Percentiles rank a stretch among this genome's conserved stretches.
These are phyloP conservation scores for Melanchra persicariae DNA, from an alignment of 2,888 invertebrate genomes.

Conservation along the genomic window DNA sequence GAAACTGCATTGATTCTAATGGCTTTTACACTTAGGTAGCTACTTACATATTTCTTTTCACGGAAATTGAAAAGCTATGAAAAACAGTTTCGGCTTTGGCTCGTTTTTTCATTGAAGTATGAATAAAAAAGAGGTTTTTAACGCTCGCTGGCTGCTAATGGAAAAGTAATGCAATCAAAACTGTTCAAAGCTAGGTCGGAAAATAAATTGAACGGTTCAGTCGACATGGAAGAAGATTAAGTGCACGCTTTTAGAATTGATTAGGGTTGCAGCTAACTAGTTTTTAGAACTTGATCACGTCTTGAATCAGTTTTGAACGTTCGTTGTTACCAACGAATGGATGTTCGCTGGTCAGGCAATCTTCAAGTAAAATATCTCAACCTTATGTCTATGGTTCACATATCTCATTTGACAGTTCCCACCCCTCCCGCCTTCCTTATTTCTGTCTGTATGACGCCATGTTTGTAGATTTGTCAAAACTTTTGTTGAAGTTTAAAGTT, in stretches of 20 bases:
- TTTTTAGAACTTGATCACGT: background rate
- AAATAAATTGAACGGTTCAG: constrained; percentile 15
- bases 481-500: too few relatives aligned
- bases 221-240: constrained; percentile 11
- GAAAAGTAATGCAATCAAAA: constrained; percentile 33
- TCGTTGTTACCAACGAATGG: too few relatives aligned
- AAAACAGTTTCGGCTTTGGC: constrained; percentile 39
- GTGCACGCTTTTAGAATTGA: constrained; percentile 1
- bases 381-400: too few relatives aligned
- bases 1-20: constrained; percentile 20
- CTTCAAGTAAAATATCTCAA: too few relatives aligned
- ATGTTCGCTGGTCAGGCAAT: too few relatives aligned
- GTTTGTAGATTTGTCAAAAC: too few relatives aligned
- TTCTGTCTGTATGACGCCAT: too few relatives aligned
- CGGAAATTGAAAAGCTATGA: constrained; percentile 60
- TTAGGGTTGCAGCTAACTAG: background rate
- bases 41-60: constrained; percentile 22
- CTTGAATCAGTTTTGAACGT: background rate
- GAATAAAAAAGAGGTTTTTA: constrained; percentile 36
- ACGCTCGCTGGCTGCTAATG: constrained; percentile 38
- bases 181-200: constrained; percentile 14
- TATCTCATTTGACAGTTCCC: too few relatives aligned
- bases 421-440: too few relatives aligned
- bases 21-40: constrained; percentile 10
- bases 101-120: constrained; percentile 19